Evolutionary conservation across 2,797 vertebrate species (phyloP).

Genomic region (Melanotaenia parkinsoni): DNA sequence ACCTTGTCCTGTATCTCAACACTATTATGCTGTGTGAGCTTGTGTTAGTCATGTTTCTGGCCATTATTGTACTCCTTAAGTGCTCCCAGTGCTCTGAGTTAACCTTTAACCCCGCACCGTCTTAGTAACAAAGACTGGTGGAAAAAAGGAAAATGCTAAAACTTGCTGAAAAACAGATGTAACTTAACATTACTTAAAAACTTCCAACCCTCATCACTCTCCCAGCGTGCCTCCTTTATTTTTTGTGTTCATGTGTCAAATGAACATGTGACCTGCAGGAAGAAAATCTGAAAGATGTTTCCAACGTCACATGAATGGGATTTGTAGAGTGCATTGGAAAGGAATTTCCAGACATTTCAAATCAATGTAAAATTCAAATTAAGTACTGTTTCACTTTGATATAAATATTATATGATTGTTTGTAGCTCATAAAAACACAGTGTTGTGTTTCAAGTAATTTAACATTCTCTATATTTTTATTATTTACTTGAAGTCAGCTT

Average conservation of each 20-base stretch:
- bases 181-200: constrained; percentile 34
- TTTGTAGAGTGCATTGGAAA: constrained; percentile 40
- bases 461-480: constrained; percentile 24
- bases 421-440: constrained; percentile 29
- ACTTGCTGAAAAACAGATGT: constrained; percentile 18
- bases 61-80: constrained; percentile 44
- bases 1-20: constrained; percentile 15
- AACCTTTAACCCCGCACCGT: constrained; percentile 20
- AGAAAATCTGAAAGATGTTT: constrained; percentile 20
- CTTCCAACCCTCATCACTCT: constrained; percentile 50
- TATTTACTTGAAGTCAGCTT: constrained; percentile 28
- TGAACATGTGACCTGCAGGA: constrained; percentile 24
- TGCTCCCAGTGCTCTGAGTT: constrained; percentile 47
- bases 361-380: constrained; percentile 61
- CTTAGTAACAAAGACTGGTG: constrained; percentile 8
- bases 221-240: constrained; percentile 60
- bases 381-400: constrained; percentile 31
- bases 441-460: constrained; percentile 42
- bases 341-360: constrained; percentile 35
- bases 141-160: constrained; percentile 14
- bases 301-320: constrained; percentile 17
- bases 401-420: constrained; percentile 25
- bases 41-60: constrained; percentile 50
- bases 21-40: constrained; percentile 50
- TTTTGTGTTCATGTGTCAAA: constrained; percentile 29